Percentiles rank a stretch among this genome's conserved stretches.
Conservation (phyloP, 2,113 vertebrate genomes). For the Danionella cerebrum region DNA sequence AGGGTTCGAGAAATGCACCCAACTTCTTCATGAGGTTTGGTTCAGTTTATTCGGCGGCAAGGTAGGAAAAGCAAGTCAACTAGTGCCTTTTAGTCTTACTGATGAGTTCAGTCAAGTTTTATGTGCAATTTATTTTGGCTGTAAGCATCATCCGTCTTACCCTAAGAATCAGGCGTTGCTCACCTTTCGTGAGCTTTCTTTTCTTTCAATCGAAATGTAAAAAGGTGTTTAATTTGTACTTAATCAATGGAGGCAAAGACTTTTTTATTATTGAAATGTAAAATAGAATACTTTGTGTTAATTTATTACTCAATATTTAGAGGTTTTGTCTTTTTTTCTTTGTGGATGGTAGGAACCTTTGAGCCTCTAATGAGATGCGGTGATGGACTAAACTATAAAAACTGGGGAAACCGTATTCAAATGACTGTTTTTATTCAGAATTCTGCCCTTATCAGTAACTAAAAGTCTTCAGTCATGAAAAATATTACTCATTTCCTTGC, state of each 20-base stretch:
- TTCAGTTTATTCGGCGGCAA: conserved; percentile 23
- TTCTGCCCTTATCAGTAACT: too few relatives aligned
- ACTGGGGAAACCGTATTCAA: not conserved
- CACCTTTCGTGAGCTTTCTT: not conserved
- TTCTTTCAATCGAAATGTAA: not conserved
- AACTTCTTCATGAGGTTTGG: conserved; percentile 8
- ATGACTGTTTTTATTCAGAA: not conserved
- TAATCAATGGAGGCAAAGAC: not conserved
- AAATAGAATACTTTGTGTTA: conserved; percentile 28
- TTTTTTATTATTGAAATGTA: conserved; percentile 9
- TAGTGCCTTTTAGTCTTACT: conserved; percentile 40
- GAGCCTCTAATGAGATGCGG: not conserved
- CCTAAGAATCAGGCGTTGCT: not conserved
- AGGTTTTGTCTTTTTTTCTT: not conserved
- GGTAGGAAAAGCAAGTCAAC: conserved; percentile 29
- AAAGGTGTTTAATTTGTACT: conserved; percentile 18
- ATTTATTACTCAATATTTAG: conserved; percentile 26
- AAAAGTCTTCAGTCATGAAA: too few relatives aligned
- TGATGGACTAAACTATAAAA: not conserved
- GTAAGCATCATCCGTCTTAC: not conserved
- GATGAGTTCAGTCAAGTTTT: not conserved
- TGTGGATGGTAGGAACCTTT: not conserved
- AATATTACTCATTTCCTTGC: too few relatives aligned
- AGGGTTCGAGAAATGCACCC: not conserved
- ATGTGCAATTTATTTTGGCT: not conserved